Percentiles rank a stretch among this genome's conserved stretches.
phyloP scores from a whole-genome alignment of 2,113 vertebrate species.

The Poecile atricapillus region DNA sequence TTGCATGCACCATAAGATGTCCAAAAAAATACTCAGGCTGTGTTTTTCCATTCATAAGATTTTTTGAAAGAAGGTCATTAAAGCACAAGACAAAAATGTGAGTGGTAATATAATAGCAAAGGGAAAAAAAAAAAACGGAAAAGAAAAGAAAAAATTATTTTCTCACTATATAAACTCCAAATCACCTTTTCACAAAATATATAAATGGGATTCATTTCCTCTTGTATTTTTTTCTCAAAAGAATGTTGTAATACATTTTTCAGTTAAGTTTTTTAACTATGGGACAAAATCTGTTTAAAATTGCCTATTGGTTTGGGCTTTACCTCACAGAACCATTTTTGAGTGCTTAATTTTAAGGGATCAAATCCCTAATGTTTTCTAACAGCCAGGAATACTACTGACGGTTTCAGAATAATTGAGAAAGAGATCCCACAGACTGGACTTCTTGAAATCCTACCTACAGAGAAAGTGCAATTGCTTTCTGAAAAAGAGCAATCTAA shows the following conservation, averaged over 20 bases:
- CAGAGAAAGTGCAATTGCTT: not conserved
- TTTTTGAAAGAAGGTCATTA: not conserved
- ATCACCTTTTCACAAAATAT: not conserved
- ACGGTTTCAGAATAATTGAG: not conserved
- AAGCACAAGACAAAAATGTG: not conserved
- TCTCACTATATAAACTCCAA: not conserved
- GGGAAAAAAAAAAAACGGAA: not conserved
- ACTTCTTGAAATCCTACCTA: not conserved
- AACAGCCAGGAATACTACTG: not conserved
- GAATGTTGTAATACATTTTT: not conserved
- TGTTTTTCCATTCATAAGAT: not conserved
- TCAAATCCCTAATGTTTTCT: not conserved
- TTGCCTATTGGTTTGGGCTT: not conserved
- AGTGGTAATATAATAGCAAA: not conserved
- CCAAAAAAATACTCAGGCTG: fast-evolving
- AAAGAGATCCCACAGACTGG: not conserved
- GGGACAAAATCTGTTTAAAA: not conserved
- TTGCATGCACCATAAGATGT: not conserved
- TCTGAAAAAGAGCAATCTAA: not conserved
- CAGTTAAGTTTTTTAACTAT: not conserved
- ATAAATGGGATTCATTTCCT: not conserved
- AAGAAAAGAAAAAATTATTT: not conserved
- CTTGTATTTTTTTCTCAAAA: not conserved
- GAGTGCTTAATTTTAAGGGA: not conserved
- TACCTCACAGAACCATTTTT: not conserved